Evolutionary conservation across 2,797 vertebrate species (phyloP), one percentile per base, ranked within the genome.

Genomic region (Typhlichthys eigenmanni): DNA sequence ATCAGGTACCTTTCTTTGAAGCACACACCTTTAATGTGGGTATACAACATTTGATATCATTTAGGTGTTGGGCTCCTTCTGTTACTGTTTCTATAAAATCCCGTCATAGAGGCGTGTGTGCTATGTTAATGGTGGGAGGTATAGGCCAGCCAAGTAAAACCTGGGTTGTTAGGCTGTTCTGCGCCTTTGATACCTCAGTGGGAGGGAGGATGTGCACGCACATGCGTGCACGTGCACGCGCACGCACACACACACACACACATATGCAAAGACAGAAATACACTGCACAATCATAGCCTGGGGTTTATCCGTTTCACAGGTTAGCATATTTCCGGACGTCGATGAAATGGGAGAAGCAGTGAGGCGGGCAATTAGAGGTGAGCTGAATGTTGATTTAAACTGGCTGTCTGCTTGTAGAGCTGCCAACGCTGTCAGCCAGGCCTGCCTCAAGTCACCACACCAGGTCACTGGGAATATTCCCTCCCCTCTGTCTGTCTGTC

Each of bases 301-400:
- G 38, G 48, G 68, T 60, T 71, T 58, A 47, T 62, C 50, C 55
- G 47, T 66, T 63, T 72, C 32, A 58, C 48, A 66, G 47, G 55
- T 71, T 69, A 64, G 43, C 46, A 57, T 71, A 58, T 47, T 61
- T 63, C 50, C 24, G 5, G 48, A 52, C 38, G 59, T 70, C 50
- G 66, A 6, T 60, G 58, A 70, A 80, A 57, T 55, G 66, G 55
- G 45, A 60, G 54, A 64, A 62, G 47, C 55, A 60, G 50, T 17
- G 55, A 47, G 55, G 43, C 51, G 59, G 19, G 43, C 55, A 82
- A 54, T 71, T 66, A 75, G 58, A 68, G 29, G 63, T 52, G 47
- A 67, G 48, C 10, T 62, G 29, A 43, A 43, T 43, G 38, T 43
- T 54, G 11, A 74, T 67, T 65, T 53, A 60, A 71, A 70, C 34